phyloP scores from a whole-genome alignment of 2,113 vertebrate species.

The Thymallus thymallus region DNA sequence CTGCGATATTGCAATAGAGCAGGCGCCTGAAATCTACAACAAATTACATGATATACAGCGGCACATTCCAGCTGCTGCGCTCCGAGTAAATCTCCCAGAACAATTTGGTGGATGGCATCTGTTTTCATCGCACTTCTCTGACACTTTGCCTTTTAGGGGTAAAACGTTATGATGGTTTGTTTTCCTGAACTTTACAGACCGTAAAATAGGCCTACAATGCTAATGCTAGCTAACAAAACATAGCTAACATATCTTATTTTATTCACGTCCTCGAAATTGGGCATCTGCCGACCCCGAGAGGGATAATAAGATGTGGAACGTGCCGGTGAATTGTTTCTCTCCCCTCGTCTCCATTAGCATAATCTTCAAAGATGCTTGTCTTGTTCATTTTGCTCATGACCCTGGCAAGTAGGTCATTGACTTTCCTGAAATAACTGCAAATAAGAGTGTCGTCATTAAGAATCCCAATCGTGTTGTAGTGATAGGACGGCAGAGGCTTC shows the following conservation, averaged over 20 bases:
- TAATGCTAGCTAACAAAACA: constrained; percentile 40
- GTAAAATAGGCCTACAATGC: constrained; percentile 35
- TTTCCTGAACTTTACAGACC: constrained; percentile 51
- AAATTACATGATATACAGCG: constrained; percentile 50
- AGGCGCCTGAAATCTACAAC: constrained; percentile 26
- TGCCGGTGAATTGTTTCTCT: constrained; percentile 69
- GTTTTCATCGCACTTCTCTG: constrained; percentile 41
- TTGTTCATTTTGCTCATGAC: constrained; percentile 78
- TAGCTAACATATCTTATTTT: constrained; percentile 61
- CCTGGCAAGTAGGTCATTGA: constrained; percentile 70
- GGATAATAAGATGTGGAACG: constrained; percentile 71
- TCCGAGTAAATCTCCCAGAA: constrained; percentile 48
- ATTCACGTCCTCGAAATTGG: constrained; percentile 68
- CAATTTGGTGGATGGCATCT: constrained; percentile 48
- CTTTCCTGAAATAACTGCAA: constrained; percentile 77
- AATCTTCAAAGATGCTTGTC: constrained; percentile 81
- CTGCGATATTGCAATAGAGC: constrained; percentile 24
- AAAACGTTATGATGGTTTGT: constrained; percentile 45
- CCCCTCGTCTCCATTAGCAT: constrained; percentile 71
- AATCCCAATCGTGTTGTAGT: constrained; percentile 55
- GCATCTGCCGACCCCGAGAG: constrained; percentile 59
- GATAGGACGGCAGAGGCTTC: constrained; percentile 58
- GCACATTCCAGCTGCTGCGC: constrained; percentile 42
- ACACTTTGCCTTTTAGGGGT: constrained; percentile 38
- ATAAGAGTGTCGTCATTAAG: constrained; percentile 72